A percentile compares a stretch with the other conserved stretches of the same genome.
phyloP scores from a whole-genome alignment of 1,140 invertebrate genomes.

The Brachionus sp. region DNA sequence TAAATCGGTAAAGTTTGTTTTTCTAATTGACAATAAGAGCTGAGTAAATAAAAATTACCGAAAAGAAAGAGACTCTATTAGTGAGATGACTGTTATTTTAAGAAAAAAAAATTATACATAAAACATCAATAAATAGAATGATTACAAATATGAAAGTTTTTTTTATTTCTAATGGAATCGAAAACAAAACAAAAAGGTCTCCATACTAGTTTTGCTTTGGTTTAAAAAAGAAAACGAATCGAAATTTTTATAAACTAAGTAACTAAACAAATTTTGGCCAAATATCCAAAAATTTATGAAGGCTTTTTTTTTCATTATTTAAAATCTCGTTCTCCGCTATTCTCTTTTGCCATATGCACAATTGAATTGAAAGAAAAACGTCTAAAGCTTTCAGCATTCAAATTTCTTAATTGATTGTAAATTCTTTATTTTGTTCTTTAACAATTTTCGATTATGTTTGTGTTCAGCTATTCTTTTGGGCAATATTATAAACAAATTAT shows the following conservation, averaged over 20 bases:
- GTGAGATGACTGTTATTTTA: slow-evolving; percentile 1
- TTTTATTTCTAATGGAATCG: slow-evolving; percentile 22
- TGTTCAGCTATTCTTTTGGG: slow-evolving; percentile 30
- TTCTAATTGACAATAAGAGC: background rate
- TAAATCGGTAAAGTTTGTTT: slow-evolving; percentile 2
- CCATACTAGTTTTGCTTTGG: background rate
- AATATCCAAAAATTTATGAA: slow-evolving; percentile 22
- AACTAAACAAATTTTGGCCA: slow-evolving; percentile 17
- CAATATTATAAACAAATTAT: slow-evolving; percentile 41
- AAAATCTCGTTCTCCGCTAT: background rate
- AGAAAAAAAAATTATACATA: background rate
- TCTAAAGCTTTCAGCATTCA: slow-evolving; percentile 38
- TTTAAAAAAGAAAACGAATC: background rate
- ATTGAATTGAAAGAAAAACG: background rate
- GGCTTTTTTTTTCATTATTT: background rate
- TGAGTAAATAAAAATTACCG: slow-evolving; percentile 3
- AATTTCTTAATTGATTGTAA: slow-evolving; percentile 34
- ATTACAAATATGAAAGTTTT: slow-evolving; percentile 11
- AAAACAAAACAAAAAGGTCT: background rate
- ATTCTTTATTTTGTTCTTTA: slow-evolving; percentile 10
- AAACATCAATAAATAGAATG: slow-evolving; percentile 19
- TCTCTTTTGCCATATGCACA: slow-evolving; percentile 7
- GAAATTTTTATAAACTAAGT: slow-evolving; percentile 19
- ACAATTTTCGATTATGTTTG: slow-evolving; percentile 27
- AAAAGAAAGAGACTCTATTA: background rate